Base-by-base conservation (phyloP, 2,888 invertebrate genomes). In the Proisotoma minuta region DNA sequence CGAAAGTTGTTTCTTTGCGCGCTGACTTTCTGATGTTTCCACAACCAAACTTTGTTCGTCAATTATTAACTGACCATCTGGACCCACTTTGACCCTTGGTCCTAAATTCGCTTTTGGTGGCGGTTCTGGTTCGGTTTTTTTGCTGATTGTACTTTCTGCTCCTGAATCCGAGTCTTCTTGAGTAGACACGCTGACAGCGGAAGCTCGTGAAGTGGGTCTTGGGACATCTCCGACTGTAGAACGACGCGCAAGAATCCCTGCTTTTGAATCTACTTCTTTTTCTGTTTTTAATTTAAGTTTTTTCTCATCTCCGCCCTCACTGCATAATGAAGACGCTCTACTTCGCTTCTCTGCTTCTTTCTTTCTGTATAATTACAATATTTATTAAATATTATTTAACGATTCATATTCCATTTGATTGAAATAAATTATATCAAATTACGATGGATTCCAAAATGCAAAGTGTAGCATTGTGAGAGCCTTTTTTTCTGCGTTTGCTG, bases 11-110 rank as follows among this genome's bases (percentile, higher is more conserved):
- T 83, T 84, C 59, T 83, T 82, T 27, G 83, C 81, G 20, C 72
- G 54, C 39, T 68, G 65, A 29, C 71, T 68, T 27, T 82, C 78
- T 0, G 87, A 87, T 62, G 86, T 87, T 76, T 91, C 89, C 69
- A 89, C 85, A 0, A 88, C 87, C 76, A 92, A 81, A 75, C 91
- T 91, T 76, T 88, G 84, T 75, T 92, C 90, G 75, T 94, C 93
- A 1, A 94, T 79, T 60, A 92, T 84, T 59, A 93, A 84, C 77
- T 90, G 85, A 0, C 92, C 93, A 73, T 91, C 86, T 0, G 89
- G 87, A 0, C 90, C 91, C 1, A 94, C 83, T 79, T 89, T 92
- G 47, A 94, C 85, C 78, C 90, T 88, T 0, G 91, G 92, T 0
- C 70, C 71, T n/a, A 59, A 34, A 24, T 40, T 57, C n/a, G 39